phyloP scores from a whole-genome alignment of 2,888 invertebrate genomes.

The Glyphotaelius pellucidus region DNA sequence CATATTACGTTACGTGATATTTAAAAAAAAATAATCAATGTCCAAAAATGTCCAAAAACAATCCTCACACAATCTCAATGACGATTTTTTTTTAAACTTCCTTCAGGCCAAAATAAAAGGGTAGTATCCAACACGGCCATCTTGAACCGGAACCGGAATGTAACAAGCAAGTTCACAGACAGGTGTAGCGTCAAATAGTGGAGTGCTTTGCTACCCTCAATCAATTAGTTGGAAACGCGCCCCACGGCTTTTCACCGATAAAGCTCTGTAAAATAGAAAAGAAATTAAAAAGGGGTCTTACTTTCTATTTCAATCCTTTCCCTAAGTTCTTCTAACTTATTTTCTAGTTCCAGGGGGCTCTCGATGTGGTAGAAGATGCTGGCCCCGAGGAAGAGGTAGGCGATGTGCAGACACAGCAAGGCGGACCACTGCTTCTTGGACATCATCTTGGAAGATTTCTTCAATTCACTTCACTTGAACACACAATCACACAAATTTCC shows the following conservation, averaged over 20 bases:
- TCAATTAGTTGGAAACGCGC: too few species aligned
- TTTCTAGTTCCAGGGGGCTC: conserved; percentile 82
- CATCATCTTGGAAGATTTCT: conserved; percentile 80
- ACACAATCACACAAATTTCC: neutral
- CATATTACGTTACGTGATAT: too few species aligned
- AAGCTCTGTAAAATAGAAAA: neutral
- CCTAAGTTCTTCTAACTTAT: conserved; percentile 78
- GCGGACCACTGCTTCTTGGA: conserved; percentile 88
- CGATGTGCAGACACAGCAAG: conserved; percentile 85
- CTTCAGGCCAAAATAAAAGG: too few species aligned
- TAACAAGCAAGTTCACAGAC: too few species aligned
- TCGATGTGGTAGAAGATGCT: conserved; percentile 91
- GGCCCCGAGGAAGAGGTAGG: conserved; percentile 89
- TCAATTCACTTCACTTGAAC: neutral
- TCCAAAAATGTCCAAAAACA: too few species aligned
- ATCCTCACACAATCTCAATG: too few species aligned
- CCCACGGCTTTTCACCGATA: neutral
- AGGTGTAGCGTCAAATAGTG: too few species aligned
- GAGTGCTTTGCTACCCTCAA: too few species aligned
- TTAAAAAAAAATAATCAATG: too few species aligned
- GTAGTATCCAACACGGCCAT: too few species aligned
- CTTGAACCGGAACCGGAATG: too few species aligned
- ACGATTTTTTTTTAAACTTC: too few species aligned
- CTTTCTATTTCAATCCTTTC: conserved; percentile 84
- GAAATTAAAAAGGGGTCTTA: conserved; percentile 72